A percentile compares a stretch with the other conserved stretches of the same genome.
These are phyloP conservation scores for Epistrophe eligans DNA, from an alignment of 2,888 invertebrate species.

Conservation along the genomic window DNA sequence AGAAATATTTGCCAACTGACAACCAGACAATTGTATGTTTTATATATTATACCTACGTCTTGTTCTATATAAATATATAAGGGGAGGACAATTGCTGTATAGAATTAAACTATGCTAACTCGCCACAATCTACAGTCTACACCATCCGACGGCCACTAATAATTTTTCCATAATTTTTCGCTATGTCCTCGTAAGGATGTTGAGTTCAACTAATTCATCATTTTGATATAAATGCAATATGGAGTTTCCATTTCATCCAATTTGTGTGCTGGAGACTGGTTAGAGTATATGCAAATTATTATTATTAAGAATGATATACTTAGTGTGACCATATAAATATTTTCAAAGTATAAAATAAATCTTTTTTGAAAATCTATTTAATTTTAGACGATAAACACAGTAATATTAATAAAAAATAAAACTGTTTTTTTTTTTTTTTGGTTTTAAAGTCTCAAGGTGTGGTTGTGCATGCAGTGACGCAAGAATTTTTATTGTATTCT, in stretches of 20 bases:
- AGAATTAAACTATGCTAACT: constrained; percentile 30
- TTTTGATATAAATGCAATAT: constrained; percentile 72
- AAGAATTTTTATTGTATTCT: too few relatives aligned
- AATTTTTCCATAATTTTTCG: constrained; percentile 64
- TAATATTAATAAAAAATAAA: too few relatives aligned
- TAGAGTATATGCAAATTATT: constrained; percentile 65
- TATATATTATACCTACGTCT: not conserved
- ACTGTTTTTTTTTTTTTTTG: too few relatives aligned
- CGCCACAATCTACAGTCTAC: constrained; percentile 7
- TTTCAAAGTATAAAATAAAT: too few relatives aligned
- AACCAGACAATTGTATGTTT: constrained; percentile 13
- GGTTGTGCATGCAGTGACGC: too few relatives aligned
- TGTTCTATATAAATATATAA: not conserved
- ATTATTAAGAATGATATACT: constrained; percentile 41
- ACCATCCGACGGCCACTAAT: constrained; percentile 58
- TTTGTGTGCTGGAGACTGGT: constrained; percentile 50
- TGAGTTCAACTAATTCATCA: constrained; percentile 74
- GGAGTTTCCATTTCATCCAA: constrained; percentile 68
- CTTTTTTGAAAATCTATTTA: too few relatives aligned
- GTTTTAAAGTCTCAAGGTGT: too few relatives aligned
- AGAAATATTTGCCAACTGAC: constrained; percentile 36
- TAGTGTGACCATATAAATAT: not conserved
- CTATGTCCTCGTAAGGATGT: constrained; percentile 71
- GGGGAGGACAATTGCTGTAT: not conserved
- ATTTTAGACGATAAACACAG: too few relatives aligned